Evolutionary conservation across 2,113 vertebrate genomes (phyloP), one percentile per base, ranked within the genome.

Genomic region (Apteryx owenii): DNA sequence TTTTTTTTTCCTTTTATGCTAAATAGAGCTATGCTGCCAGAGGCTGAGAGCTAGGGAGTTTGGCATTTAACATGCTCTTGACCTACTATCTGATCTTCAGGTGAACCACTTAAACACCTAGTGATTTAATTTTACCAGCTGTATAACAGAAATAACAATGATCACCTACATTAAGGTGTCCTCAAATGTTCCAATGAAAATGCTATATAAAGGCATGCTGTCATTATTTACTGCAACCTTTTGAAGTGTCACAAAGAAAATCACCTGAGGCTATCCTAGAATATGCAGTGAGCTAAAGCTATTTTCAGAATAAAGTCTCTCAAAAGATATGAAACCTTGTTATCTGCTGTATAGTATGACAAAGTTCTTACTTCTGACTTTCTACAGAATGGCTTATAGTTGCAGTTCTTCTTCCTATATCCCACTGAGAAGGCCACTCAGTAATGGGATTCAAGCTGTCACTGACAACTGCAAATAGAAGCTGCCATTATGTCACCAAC

Each of bases 11-110:
- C 7, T 78, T 70, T 75, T 65, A 62, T 61, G 2, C 36, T 33
- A 42, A 85, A 80, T 2, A 17, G 5, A 85, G 8, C 40, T 64
- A 29, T 5, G n/a, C 12, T 93, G 64, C 40, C 62, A 82, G 51
- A 77, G 12, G n/a, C 38, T 44, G 48, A 75, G 33, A 40, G n/a
- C 28, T 61, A 29, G 7, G 8, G 2, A 51, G 1, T 46, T n/a
- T 61, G 20, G 21, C 87, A 48, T 62, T 76, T 65, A 79, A 79
- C 3, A 5, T 5, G 8, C 51, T 66, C 69, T 42, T 18, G 51
- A 87, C 86, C 81, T 81, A 78, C 36, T 62, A 73, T 29, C 46
- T 90, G 54, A 90, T 93, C 33, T 62, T 85, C 72, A 81, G 72
- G 54, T 50, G 60, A 92, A 62, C 28, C 77, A 81, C 65, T 71